phyloP scores from a whole-genome alignment of 1,140 invertebrate species.

The Caenorhabditis briggsae region DNA sequence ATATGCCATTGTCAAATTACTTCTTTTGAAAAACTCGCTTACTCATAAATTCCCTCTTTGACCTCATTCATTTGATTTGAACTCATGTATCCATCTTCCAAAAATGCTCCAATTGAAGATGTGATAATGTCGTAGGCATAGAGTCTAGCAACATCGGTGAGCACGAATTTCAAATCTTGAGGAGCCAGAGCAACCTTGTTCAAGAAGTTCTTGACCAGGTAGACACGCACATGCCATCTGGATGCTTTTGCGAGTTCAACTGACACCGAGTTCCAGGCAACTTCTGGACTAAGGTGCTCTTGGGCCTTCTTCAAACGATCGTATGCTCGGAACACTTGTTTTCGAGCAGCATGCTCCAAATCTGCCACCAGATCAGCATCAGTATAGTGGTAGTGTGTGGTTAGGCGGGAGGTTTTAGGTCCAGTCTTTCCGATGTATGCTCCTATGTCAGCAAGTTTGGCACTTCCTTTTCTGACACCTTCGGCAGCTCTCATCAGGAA shows the following conservation, averaged over 20 bases:
- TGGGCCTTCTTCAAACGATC: constrained; percentile 59
- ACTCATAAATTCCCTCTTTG: constrained; percentile 67
- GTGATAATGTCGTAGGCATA: constrained; percentile 46
- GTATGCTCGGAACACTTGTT: constrained; percentile 67
- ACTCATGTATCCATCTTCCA: constrained; percentile 66
- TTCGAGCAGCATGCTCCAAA: constrained; percentile 78
- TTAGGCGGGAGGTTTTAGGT: neutral
- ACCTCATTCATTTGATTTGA: constrained; percentile 64
- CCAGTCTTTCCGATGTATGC: constrained; percentile 41
- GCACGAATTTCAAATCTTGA: constrained; percentile 27
- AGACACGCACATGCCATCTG: constrained; percentile 40
- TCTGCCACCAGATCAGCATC: constrained; percentile 69
- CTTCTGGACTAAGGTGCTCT: constrained; percentile 60
- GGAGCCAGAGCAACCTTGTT: constrained; percentile 10
- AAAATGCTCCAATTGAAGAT: constrained; percentile 50
- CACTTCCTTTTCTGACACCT: constrained; percentile 63
- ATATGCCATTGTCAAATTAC: too few species aligned
- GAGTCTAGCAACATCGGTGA: neutral
- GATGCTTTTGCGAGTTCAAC: constrained; percentile 69
- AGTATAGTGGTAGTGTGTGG: constrained; percentile 3
- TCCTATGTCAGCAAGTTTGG: neutral
- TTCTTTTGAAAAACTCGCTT: neutral
- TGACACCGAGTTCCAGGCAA: constrained; percentile 69
- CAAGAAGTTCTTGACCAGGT: constrained; percentile 41
- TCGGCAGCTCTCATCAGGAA: constrained; percentile 70